Base-by-base conservation (phyloP, 2,113 vertebrate genomes). In the Microcebus jonahi region DNA sequence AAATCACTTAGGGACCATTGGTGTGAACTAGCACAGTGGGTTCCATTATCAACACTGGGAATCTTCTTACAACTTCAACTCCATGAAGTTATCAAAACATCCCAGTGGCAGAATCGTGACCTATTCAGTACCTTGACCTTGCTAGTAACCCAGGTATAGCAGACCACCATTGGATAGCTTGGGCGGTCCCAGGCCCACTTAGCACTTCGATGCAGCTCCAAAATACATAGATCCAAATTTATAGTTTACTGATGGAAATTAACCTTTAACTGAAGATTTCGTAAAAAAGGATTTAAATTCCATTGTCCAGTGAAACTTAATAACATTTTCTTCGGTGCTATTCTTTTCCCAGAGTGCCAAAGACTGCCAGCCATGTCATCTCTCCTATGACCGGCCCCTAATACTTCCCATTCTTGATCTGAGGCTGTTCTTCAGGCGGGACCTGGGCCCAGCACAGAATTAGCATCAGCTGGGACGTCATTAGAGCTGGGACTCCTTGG, bases 221-320 rank as follows among this genome's bases (percentile, higher is more conserved):
- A 61, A 55, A 48, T 45, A 75, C 13, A 15, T 29, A 77, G 57
- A 83, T 36, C 29, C 34, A 65, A 12, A 63, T 91, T 39, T 63
- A 59, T 4, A 73, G 81, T 34, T 48, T 61, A 73, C 73, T 29
- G 70, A 48, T 61, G 31, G 65, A 88, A 75, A 68, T 55, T n/a
- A 45, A 63, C 31, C 65, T 84, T 87, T 83, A 95, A 68, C n/a
- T 34, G 59, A 90, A 85, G 50, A 82, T 76, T 91, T 91, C 45
- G 34, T 48, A 36, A n/a, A 70, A 55, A 81, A 57, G 55, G 13
- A 84, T n/a, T 86, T 48, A 76, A 76, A 59, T 76, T n/a, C 45
- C 39, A 63, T 50, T 45, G 21, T 23, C 65, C 17, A 92, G 50
- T 31, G 87, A 95, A 89, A 80, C 31, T 13, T 55, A 87, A 77